phyloP scores from a whole-genome alignment of 2,888 invertebrate species.

The Drosophila nigritarsus region DNA sequence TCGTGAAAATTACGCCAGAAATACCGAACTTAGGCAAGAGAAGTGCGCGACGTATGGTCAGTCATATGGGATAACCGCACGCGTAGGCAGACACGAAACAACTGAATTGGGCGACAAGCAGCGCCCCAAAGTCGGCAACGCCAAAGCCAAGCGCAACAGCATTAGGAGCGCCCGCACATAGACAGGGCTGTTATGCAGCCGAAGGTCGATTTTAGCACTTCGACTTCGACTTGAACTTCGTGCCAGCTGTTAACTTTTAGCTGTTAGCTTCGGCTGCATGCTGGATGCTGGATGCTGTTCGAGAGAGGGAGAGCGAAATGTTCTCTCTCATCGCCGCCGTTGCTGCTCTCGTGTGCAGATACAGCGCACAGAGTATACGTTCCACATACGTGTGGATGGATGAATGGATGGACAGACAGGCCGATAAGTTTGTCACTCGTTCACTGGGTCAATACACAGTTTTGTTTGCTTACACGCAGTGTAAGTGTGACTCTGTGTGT shows the following conservation, averaged over 20 bases:
- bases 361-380: conserved; percentile 50
- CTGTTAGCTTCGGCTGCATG: conserved; percentile 42
- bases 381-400: conserved; percentile 39
- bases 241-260: conserved; percentile 21
- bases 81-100: conserved; percentile 78
- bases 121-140: conserved; percentile 57
- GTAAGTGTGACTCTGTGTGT: conserved; percentile 1
- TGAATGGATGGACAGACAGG: neutral
- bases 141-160: conserved; percentile 62
- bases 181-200: conserved; percentile 55
- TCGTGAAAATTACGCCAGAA: conserved; percentile 44
- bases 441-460: conserved; percentile 81
- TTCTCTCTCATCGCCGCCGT: conserved; percentile 7
- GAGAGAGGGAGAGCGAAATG: conserved; percentile 1
- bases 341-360: conserved; percentile 55
- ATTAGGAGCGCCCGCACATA: conserved; percentile 33
- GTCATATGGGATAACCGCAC: conserved; percentile 68
- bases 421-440: conserved; percentile 62
- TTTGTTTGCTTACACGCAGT: conserved; percentile 44
- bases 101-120: conserved; percentile 66
- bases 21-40: conserved; percentile 6
- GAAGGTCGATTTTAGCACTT: conserved; percentile 3
- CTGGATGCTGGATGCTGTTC: conserved; percentile 44
- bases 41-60: conserved; percentile 10
- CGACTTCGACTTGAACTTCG: conserved; percentile 26